Evolutionary conservation across 92 coral and sea anemone genomes (phyloP), one percentile per base, ranked within the genome.

Genomic region (Porites rus): DNA sequence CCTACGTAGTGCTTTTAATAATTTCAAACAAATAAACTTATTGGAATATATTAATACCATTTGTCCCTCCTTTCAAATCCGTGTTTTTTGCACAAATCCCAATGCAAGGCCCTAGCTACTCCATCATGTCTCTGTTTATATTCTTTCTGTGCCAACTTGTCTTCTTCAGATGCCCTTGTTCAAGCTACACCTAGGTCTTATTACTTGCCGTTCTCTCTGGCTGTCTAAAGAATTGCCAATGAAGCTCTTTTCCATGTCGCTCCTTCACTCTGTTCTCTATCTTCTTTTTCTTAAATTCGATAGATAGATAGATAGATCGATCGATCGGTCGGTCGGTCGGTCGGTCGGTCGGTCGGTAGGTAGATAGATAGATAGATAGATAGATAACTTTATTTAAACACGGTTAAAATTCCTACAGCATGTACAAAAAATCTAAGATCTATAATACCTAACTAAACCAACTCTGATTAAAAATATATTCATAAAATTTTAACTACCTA

Each of bases 41-140:
- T 65, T 8, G 69, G 69, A 65, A 17, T 65, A 17, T 65, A 24
- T 65, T 65, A 20, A 65, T 65, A 65, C 70, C 70, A 65, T 65
- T 65, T 65, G 70, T n/a, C n/a, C n/a, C 70, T 18, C 70, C 70
- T 65, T 65, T 65, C 28, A 65, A 65, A 65, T 17, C 24, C 70
- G 21, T 13, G n/a, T 20, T 65, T 65, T 20, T 65, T 65, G 10
- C 70, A 1, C 70, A 65, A 65, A 13, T 65, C 70, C 70, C 70
- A 65, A 65, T 12, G 70, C 20, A 18, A 65, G 70, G 28, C 70
- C 70, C 20, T 65, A 20, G 70, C 70, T 17, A 65, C 20, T 65
- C 38, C 24, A 65, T 65, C 20, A 38, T 3, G 46, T 38, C 46
- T 38, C 46, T 38, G 6, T 38, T 38, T 38, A 38, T 38, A 38